Conservation (phyloP, 2,888 invertebrate genomes). For the Piscicola geometra region DNA sequence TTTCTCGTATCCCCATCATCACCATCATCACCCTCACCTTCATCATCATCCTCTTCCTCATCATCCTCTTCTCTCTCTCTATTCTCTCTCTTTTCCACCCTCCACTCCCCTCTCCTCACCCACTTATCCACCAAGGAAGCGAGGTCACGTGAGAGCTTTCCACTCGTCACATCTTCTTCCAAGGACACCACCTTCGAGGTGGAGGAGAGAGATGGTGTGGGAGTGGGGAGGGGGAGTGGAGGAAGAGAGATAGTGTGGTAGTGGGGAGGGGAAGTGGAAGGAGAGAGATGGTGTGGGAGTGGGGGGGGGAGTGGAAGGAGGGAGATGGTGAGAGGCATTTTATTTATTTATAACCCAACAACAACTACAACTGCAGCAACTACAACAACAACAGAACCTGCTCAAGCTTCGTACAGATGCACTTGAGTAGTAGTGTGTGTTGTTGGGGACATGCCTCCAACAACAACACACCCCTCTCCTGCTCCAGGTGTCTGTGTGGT, state of each 20-base stretch:
- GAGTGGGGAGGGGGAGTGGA: no score
- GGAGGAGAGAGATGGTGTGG: not conserved
- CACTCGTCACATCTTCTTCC: not conserved
- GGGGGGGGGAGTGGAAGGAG: no score
- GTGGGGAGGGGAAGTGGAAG: no score
- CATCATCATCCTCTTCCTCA: not conserved
- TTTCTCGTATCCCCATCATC: not conserved
- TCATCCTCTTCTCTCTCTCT: not conserved
- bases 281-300: no score
- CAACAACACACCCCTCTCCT: slow-evolving; percentile 51
- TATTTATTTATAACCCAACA: no score
- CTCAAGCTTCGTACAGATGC: slow-evolving; percentile 50
- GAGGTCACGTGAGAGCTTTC: not conserved
- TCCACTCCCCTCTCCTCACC: not conserved
- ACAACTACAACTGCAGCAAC: no score
- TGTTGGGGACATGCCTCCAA: slow-evolving; percentile 46
- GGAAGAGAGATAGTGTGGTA: no score
- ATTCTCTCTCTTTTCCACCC: not conserved
- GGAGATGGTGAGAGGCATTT: no score
- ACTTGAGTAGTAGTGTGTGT: slow-evolving; percentile 48
- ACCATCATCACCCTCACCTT: no score
- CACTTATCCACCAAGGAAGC: not conserved
- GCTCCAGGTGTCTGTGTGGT: slow-evolving; percentile 50
- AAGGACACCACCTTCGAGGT: not conserved
- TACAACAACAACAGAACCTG: no score